Base-by-base conservation (phyloP, 2,113 vertebrate genomes). In the Turnix velox region DNA sequence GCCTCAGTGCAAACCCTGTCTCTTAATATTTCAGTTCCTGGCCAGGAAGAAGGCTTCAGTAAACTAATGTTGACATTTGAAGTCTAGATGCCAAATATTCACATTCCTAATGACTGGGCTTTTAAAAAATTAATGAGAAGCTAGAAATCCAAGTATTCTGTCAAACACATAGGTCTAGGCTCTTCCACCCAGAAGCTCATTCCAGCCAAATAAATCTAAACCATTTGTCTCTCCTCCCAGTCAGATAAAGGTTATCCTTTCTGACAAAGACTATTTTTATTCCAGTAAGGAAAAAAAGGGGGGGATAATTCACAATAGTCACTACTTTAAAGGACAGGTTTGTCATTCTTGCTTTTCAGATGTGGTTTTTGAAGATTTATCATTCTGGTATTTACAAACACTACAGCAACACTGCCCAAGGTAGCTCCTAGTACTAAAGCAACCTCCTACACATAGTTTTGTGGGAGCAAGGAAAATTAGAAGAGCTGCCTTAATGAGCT, bases 91-190 rank as follows among this genome's bases (percentile, higher is more conserved):
- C 48, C 28, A 84, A 91, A 91, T 94, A 94, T 92, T 92, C 95
- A 92, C 73, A 87, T 75, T 92, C 57, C 28, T 84, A 89, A 93
- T 87, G 77, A 94, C 40, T 84, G 73, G 31, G 12, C 11, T 25
- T 25, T 46, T 71, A 69, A 51, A 7, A 49, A 54, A 80, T 54
- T 74, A 91, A 81, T 84, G 81, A 91, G 43, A 81, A 87, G 52
- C 57, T 87, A 78, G 19, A 94, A 68, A 84, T 67, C 55, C n/a
- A 95, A 95, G 91, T 65, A 72, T 87, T 95, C 82, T 91, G 61
- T 63, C 68, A 90, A 88, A 90, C 67, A 90, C 67, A 83, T 1
- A 88, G 30, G 39, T 39, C 46, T 86, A 74, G 6, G 46, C 62
- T 92, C 65, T 90, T 80, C 55, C 19, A 94, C 24, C 7, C 88